Conservation (phyloP, 2,113 vertebrate species). For the Oreotragus oreotragus region DNA sequence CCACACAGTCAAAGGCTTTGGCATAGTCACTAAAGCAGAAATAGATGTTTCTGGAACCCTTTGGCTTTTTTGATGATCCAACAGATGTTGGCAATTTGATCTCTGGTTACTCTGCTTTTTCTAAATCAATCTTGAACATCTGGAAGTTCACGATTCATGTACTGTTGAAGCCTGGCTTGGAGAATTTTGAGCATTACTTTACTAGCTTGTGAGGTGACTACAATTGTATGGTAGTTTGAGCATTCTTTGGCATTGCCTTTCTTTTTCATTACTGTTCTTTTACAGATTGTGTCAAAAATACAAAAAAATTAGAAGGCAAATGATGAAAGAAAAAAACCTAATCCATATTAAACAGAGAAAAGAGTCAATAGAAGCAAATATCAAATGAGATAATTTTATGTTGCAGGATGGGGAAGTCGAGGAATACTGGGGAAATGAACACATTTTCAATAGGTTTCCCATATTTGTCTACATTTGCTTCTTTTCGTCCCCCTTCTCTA, state of each 20-base stretch:
- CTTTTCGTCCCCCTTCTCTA: neutral
- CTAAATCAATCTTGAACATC: neutral
- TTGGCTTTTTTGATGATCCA: neutral
- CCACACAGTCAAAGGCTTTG: neutral
- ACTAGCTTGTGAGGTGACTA: neutral
- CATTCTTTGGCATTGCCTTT: neutral
- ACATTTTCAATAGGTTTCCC: neutral
- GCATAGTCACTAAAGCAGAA: neutral
- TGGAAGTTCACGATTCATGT: neutral
- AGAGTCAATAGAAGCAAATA: neutral
- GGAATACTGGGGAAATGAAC: neutral
- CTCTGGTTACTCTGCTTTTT: neutral
- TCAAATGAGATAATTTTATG: neutral
- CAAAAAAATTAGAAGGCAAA: neutral
- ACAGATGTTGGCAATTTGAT: neutral
- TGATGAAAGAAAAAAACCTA: neutral
- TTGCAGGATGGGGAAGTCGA: neutral
- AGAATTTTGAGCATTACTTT: neutral
- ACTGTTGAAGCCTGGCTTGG: neutral
- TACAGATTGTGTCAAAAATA: neutral
- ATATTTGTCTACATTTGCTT: neutral
- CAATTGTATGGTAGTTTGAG: neutral
- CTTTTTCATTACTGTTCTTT: neutral
- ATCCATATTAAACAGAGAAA: neutral
- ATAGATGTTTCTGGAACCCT: neutral